Evolutionary conservation across 2,888 invertebrate species (phyloP).

Genomic region (Chrysolina oricalcia): DNA sequence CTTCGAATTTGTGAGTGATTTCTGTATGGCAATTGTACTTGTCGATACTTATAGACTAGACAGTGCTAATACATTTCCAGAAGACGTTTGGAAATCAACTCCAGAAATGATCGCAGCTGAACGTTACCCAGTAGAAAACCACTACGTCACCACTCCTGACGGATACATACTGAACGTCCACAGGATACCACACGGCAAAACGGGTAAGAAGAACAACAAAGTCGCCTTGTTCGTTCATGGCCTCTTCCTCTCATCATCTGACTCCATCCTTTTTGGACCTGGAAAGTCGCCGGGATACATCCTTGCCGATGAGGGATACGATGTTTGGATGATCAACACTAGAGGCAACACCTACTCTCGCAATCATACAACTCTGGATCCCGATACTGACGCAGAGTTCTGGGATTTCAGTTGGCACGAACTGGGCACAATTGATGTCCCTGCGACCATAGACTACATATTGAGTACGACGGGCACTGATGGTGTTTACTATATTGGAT

Average conservation of each 20-base stretch:
- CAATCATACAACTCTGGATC: slow-evolving; percentile 70
- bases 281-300: slow-evolving; percentile 65
- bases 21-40: neutral
- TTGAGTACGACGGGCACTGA: slow-evolving; percentile 67
- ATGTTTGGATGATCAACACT: slow-evolving; percentile 77
- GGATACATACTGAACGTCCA: slow-evolving; percentile 76
- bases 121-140: slow-evolving; percentile 70
- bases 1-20: neutral
- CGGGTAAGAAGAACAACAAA: slow-evolving; percentile 51
- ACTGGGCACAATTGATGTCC: slow-evolving; percentile 83
- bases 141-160: slow-evolving; percentile 72
- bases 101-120: slow-evolving; percentile 67
- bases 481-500: slow-evolving; percentile 76
- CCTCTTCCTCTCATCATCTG: slow-evolving; percentile 72
- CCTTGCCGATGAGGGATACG: slow-evolving; percentile 72
- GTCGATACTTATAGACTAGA: neutral
- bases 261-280: slow-evolving; percentile 74
- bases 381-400: slow-evolving; percentile 64
- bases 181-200: slow-evolving; percentile 72
- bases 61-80: neutral
- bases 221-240: slow-evolving; percentile 74
- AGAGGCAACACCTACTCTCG: slow-evolving; percentile 76
- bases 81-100: neutral
- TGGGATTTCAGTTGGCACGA: slow-evolving; percentile 79
- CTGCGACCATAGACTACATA: slow-evolving; percentile 83